phyloP scores from a whole-genome alignment of 2,113 vertebrate genomes.

The Oreochromis spilurus region DNA sequence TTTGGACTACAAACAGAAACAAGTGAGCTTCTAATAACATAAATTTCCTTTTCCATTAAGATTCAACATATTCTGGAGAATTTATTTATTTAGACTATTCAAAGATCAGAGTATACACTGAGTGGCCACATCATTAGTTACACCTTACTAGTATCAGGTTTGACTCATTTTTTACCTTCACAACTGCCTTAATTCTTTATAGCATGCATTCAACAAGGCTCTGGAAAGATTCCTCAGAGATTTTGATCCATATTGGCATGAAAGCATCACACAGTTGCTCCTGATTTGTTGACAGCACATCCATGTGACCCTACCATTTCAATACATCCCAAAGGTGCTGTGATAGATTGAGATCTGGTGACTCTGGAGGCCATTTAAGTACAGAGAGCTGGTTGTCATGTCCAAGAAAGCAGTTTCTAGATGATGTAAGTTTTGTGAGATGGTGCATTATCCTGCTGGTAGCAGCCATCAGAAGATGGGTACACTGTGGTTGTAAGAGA shows the following conservation, averaged over 20 bases:
- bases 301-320: fast-evolving
- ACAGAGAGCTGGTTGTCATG: background rate
- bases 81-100: too few relatives aligned
- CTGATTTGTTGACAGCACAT: fast-evolving
- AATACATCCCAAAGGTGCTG: background rate
- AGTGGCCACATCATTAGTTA: background rate
- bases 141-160: background rate
- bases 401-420: background rate
- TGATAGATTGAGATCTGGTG: fast-evolving
- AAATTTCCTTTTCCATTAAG: too few relatives aligned
- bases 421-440: fast-evolving
- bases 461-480: fast-evolving
- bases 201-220: fast-evolving
- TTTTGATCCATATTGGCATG: fast-evolving
- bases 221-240: background rate
- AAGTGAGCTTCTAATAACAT: background rate
- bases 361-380: fast-evolving
- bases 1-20: background rate
- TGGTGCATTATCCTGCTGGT: fast-evolving
- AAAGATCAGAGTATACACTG: fast-evolving
- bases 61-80: background rate
- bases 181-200: background rate
- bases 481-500: background rate
- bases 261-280: background rate
- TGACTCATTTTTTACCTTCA: background rate